Base-by-base conservation (phyloP, 2,888 invertebrate species). In the Galerucella pusilla region DNA sequence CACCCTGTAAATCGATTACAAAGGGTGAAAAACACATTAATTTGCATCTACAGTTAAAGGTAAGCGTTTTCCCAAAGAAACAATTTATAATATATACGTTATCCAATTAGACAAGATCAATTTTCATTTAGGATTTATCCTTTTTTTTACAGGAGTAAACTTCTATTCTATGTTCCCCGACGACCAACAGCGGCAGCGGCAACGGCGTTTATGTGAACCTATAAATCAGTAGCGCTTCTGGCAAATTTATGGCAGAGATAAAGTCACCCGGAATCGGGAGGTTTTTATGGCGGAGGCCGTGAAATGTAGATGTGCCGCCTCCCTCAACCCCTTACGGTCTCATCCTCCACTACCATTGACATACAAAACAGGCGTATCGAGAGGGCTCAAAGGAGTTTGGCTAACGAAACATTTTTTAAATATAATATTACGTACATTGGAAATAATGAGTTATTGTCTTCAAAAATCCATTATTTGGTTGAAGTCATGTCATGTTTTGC, bases 201-300 rank as follows among this genome's bases (percentile, higher is more conserved):
- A 63, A 10, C 73, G 64, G 75, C 87, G 86, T 88, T 88, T 88
- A 88, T 87, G 86, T 86, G 87, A 86, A 86, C 87, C 85, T 86
- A 88, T 88, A 88, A 88, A 88, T 88, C 88, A 88, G 88, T 84
- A 86, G 86, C 86, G 88, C 87, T 87, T 87, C 88, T 88, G 88
- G 87, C 87, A 87, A 88, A 88, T 88, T 88, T 88, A 88, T 88
- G 84, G 87, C 85, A 85, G 82, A 88, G 88, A 88, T 88, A 88
- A 88, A 88, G 88, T 88, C 88, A 87, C 85, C 86, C 86, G 84
- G 87, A 86, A 87, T 86, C 86, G 87, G 85, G 86, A 85, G 87
- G 86, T 88, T 88, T 88, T 88, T 88, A 88, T 87, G 87, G 85
- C 80, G 83, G 85, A 84, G 86, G 85, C 85, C 86, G 87, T 87